These are phyloP conservation scores for Micrastur ruficollis DNA, from an alignment of 2,797 vertebrate genomes.

Conservation along the genomic window DNA sequence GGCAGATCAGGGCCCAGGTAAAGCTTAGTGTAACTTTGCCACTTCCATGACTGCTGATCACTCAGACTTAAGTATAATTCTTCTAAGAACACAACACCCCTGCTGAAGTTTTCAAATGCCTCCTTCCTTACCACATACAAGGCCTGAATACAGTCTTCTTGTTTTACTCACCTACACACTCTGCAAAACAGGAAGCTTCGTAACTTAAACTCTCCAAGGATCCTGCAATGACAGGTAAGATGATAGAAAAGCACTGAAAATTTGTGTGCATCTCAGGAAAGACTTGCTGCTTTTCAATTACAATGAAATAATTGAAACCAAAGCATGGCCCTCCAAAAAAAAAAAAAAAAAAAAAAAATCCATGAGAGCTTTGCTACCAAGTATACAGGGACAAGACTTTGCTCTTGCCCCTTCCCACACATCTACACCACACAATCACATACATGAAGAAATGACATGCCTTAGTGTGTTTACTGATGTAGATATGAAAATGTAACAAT, in stretches of 20 bases:
- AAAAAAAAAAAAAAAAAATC: not conserved
- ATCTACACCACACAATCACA: not conserved
- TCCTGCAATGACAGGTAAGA: slow-evolving; percentile 44
- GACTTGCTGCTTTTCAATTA: not conserved
- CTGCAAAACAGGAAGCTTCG: not conserved
- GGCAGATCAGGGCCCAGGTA: not conserved
- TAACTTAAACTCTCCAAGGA: not conserved
- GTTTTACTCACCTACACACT: slow-evolving; percentile 42
- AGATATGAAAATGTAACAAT: not conserved
- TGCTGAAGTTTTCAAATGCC: not conserved
- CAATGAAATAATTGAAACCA: not conserved
- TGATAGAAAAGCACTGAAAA: not conserved
- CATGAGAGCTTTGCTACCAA: not conserved
- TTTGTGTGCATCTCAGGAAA: not conserved
- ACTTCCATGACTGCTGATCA: not conserved
- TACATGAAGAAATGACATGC: not conserved
- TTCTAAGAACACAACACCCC: not conserved
- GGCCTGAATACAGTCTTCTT: not conserved
- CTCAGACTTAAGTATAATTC: not conserved
- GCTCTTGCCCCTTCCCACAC: not conserved
- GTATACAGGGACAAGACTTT: not conserved
- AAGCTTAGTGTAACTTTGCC: not conserved
- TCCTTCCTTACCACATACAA: not conserved
- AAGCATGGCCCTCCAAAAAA: not conserved
- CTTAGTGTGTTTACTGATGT: not conserved